Evolutionary conservation across 2,888 invertebrate genomes (phyloP).

Genomic region (Syritta pipiens): DNA sequence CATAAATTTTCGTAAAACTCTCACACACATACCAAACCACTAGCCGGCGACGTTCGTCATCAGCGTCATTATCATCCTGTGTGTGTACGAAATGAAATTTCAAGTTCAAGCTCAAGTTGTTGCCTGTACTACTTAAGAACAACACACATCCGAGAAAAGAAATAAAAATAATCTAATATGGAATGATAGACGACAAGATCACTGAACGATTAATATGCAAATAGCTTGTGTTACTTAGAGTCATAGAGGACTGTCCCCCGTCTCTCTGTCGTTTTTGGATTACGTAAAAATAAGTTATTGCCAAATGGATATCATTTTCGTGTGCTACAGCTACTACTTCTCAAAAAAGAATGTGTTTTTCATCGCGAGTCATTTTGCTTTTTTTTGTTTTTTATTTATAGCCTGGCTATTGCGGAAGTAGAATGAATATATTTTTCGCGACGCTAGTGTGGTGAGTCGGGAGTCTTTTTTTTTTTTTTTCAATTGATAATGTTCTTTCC

Average conservation of each 20-base stretch:
- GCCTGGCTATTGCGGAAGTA: slow-evolving; percentile 56
- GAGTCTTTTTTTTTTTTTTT: slow-evolving; percentile 2
- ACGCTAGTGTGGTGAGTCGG: slow-evolving; percentile 15
- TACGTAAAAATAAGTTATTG: slow-evolving; percentile 34
- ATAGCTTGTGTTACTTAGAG: slow-evolving; percentile 10
- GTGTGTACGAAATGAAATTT: slow-evolving; percentile 15
- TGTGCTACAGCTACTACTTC: slow-evolving; percentile 35
- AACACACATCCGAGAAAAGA: slow-evolving; percentile 6
- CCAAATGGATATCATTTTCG: slow-evolving; percentile 48
- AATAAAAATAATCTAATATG: slow-evolving; percentile 12
- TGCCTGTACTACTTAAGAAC: slow-evolving; percentile 11
- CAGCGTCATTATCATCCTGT: slow-evolving; percentile 12
- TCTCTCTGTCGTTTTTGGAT: no score
- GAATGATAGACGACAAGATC: slow-evolving; percentile 8
- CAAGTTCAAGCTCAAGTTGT: slow-evolving; percentile 50
- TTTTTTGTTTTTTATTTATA: slow-evolving; percentile 34
- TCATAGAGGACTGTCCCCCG: slow-evolving; percentile 6
- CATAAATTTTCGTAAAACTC: slow-evolving; percentile 12
- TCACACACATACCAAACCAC: not conserved
- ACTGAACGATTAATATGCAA: no score
- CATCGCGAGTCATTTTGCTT: slow-evolving; percentile 12
- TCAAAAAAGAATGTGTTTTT: slow-evolving; percentile 23
- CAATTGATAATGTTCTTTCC: slow-evolving; percentile 10
- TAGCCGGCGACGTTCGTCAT: slow-evolving; percentile 18
- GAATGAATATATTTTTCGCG: slow-evolving; percentile 33